Evolutionary conservation across 1,140 invertebrate species (phyloP).

Genomic region (Delia radicum): DNA sequence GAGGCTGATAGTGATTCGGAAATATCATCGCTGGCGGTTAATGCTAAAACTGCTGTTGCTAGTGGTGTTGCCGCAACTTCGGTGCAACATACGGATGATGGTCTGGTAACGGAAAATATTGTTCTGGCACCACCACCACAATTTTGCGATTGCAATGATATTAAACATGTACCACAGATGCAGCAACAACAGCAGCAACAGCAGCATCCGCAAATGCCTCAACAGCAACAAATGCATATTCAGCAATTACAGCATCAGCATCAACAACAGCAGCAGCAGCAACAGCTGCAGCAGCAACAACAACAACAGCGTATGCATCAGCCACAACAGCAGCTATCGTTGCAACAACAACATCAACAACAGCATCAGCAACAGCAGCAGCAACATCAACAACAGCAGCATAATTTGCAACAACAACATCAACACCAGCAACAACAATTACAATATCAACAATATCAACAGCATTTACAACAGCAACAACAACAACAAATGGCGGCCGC

Average conservation of each 20-base stretch:
- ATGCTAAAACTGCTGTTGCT: slow-evolving; percentile 36
- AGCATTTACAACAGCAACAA: slow-evolving; percentile 32
- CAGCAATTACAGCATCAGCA: slow-evolving; percentile 24
- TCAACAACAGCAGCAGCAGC: slow-evolving; percentile 9
- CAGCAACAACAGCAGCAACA: slow-evolving; percentile 32
- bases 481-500: slow-evolving; percentile 34
- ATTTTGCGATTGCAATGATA: slow-evolving; percentile 60
- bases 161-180: slow-evolving; percentile 47
- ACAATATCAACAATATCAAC: slow-evolving; percentile 9
- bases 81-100: neutral
- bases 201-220: neutral
- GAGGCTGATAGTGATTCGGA: slow-evolving; percentile 72
- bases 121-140: slow-evolving; percentile 79
- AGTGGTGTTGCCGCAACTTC: slow-evolving; percentile 33
- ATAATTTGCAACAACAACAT: neutral
- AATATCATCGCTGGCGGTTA: slow-evolving; percentile 19
- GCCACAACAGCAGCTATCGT: neutral
- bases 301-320: neutral
- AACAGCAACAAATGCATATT: slow-evolving; percentile 15
- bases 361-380: neutral
- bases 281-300: slow-evolving; percentile 5
- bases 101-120: slow-evolving; percentile 60
- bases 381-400: neutral
- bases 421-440: slow-evolving; percentile 29
- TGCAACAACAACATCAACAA: neutral